These are phyloP conservation scores for Cerceris rybyensis DNA, from an alignment of 2,888 invertebrate genomes.

Conservation along the genomic window DNA sequence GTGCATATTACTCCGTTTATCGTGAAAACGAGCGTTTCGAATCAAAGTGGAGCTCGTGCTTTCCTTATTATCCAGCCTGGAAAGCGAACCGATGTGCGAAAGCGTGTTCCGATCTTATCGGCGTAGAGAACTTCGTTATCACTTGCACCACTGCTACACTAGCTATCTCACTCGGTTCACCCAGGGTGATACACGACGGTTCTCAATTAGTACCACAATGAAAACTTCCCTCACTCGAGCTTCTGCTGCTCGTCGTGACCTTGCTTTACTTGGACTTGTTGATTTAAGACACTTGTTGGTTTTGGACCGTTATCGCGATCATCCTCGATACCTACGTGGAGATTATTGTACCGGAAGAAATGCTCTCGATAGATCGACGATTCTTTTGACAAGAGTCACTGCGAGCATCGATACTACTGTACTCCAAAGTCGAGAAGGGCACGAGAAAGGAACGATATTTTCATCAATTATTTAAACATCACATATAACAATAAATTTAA, in stretches of 20 bases:
- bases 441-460: no score
- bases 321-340: slow-evolving; percentile 22
- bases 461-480: no score
- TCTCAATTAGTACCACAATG: slow-evolving; percentile 49
- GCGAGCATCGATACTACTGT: no score
- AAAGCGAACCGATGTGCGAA: not conserved
- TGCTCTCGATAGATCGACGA: not conserved
- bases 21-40: slow-evolving; percentile 33
- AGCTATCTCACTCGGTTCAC: slow-evolving; percentile 18
- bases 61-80: slow-evolving; percentile 23
- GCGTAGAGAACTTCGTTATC: slow-evolving; percentile 30
- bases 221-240: slow-evolving; percentile 43
- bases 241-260: slow-evolving; percentile 45
- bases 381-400: not conserved
- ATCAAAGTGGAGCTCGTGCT: not conserved
- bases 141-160: not conserved
- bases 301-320: slow-evolving; percentile 48
- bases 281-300: slow-evolving; percentile 72
- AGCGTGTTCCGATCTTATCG: slow-evolving; percentile 20
- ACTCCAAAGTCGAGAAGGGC: no score
- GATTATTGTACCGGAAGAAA: not conserved
- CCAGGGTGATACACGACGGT: slow-evolving; percentile 24
- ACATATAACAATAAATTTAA: no score
- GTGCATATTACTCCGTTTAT: slow-evolving; percentile 34
- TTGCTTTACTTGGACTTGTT: slow-evolving; percentile 64